phyloP scores from a whole-genome alignment of 2,113 vertebrate species.

The Pterocles burchelli region DNA sequence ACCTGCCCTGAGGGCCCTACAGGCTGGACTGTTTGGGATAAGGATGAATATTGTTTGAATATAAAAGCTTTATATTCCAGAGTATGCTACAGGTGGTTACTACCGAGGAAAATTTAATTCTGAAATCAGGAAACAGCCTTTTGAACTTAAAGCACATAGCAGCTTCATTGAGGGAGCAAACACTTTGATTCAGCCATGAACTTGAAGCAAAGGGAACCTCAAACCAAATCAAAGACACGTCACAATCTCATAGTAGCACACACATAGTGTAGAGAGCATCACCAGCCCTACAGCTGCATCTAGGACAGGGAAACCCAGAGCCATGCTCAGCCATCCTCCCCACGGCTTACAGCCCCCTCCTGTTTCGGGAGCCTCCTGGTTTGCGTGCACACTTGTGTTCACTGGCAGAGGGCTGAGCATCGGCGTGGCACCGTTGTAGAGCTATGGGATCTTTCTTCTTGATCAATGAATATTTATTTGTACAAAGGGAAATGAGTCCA shows the following conservation, averaged over 20 bases:
- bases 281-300: not conserved
- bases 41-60: not conserved
- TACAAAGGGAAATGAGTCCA: not conserved
- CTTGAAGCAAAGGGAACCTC: not conserved
- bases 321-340: rapidly evolving
- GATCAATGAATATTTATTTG: not conserved
- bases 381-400: not conserved
- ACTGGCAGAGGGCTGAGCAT: not conserved
- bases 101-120: not conserved
- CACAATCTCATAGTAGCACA: not conserved
- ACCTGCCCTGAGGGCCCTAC: not conserved
- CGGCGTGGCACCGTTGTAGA: not conserved
- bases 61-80: not conserved
- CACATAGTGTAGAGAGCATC: rapidly evolving
- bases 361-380: not conserved
- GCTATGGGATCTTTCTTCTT: not conserved
- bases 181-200: not conserved
- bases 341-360: not conserved
- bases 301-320: not conserved
- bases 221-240: not conserved
- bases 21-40: not conserved
- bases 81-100: not conserved
- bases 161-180: not conserved
- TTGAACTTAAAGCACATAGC: not conserved
- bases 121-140: not conserved